These are phyloP conservation scores for Zapornia atra DNA, from an alignment of 2,113 vertebrate genomes.

Conservation along the genomic window DNA sequence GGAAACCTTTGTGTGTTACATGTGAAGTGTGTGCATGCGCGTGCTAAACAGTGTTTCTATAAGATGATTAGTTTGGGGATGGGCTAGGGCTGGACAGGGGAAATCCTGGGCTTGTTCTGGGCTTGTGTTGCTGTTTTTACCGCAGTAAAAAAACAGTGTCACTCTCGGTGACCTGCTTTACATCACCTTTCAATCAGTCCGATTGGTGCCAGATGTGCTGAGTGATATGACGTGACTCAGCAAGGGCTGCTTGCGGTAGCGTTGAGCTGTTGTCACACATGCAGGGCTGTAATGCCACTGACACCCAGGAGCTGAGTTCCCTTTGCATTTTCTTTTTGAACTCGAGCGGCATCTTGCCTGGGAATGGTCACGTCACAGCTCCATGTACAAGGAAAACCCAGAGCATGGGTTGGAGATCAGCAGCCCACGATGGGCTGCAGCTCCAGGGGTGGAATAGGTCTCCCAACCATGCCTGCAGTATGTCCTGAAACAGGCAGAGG, in stretches of 20 bases:
- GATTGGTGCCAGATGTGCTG: background rate
- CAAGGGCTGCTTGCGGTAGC: background rate
- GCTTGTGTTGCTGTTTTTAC: background rate
- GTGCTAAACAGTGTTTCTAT: rapidly evolving
- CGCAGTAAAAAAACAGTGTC: background rate
- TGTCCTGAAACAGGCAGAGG: background rate
- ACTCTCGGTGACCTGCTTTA: background rate
- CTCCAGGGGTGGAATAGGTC: background rate
- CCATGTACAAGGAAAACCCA: background rate
- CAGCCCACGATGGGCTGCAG: background rate
- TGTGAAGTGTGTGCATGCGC: rapidly evolving
- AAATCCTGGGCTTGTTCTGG: background rate
- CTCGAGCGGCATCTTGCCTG: background rate
- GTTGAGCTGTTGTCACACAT: rapidly evolving
- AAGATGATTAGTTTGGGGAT: background rate
- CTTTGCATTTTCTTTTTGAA: background rate
- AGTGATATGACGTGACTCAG: background rate
- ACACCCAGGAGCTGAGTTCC: background rate
- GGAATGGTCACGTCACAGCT: background rate
- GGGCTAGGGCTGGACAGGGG: background rate
- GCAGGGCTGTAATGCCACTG: background rate
- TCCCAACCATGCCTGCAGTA: background rate
- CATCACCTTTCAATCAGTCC: background rate
- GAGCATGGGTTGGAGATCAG: background rate
- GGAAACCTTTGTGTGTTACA: background rate